phyloP scores from a whole-genome alignment of 2,797 vertebrate genomes.

The Anniella stebbinsi region DNA sequence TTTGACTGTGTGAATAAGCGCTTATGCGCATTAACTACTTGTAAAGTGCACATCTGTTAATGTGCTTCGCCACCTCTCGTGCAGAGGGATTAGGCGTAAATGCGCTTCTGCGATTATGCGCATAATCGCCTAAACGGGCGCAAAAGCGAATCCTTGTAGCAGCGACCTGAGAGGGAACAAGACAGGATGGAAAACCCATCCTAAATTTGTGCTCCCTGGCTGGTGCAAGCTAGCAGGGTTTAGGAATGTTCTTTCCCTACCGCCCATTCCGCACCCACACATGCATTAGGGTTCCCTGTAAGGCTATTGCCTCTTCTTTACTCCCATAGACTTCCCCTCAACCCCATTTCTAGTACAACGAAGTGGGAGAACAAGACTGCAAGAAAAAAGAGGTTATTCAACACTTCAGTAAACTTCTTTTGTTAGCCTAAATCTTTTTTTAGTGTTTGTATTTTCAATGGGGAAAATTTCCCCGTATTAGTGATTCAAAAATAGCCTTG shows the following conservation, averaged over 20 bases:
- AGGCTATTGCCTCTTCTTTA: neutral
- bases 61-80: too few species aligned
- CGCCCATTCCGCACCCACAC: neutral
- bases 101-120: too few species aligned
- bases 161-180: too few species aligned
- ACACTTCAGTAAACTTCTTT: neutral
- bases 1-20: too few species aligned
- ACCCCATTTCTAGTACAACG: neutral
- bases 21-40: too few species aligned
- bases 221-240: neutral
- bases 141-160: too few species aligned
- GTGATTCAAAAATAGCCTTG: neutral
- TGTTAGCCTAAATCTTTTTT: neutral
- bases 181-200: too few species aligned
- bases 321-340: neutral
- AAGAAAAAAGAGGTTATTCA: neutral
- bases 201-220: neutral
- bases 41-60: too few species aligned
- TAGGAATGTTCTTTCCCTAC: neutral
- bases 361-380: neutral
- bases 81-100: too few species aligned
- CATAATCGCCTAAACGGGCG: too few species aligned
- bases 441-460: neutral
- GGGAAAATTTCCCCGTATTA: too few species aligned
- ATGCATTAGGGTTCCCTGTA: neutral